Evolutionary conservation across 2,888 invertebrate species (phyloP).

Genomic region (Phorcus lineatus): DNA sequence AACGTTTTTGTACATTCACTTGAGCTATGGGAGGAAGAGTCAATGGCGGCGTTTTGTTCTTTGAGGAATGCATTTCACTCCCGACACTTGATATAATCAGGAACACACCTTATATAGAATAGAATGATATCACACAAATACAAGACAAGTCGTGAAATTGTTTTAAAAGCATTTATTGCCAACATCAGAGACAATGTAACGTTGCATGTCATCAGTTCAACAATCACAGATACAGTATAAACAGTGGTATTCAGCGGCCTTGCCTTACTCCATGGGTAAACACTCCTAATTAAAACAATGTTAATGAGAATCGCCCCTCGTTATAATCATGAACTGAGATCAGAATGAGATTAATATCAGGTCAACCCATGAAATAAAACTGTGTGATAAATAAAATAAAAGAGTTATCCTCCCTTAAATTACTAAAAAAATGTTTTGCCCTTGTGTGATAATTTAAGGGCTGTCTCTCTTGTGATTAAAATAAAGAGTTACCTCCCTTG

Average conservation of each 20-base stretch:
- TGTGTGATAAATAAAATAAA: too few relatives aligned
- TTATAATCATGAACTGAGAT: background rate
- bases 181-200: conserved; percentile 11
- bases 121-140: background rate
- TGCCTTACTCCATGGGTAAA: background rate
- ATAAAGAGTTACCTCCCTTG: too few relatives aligned
- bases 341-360: background rate
- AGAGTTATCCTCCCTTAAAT: background rate
- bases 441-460: too few relatives aligned
- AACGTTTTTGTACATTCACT: too few relatives aligned
- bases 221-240: conserved; percentile 7
- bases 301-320: background rate
- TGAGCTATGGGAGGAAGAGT: too few relatives aligned
- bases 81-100: too few relatives aligned
- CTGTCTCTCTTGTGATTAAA: too few relatives aligned
- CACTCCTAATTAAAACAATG: background rate
- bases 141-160: background rate
- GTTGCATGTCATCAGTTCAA: background rate
- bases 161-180: conserved; percentile 15
- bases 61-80: too few relatives aligned
- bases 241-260: background rate
- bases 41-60: too few relatives aligned
- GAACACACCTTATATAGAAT: too few relatives aligned
- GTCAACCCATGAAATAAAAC: background rate
- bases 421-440: too few relatives aligned